Evolutionary conservation across 1,140 invertebrate genomes (phyloP).

Genomic region (Drosophila teissieri): DNA sequence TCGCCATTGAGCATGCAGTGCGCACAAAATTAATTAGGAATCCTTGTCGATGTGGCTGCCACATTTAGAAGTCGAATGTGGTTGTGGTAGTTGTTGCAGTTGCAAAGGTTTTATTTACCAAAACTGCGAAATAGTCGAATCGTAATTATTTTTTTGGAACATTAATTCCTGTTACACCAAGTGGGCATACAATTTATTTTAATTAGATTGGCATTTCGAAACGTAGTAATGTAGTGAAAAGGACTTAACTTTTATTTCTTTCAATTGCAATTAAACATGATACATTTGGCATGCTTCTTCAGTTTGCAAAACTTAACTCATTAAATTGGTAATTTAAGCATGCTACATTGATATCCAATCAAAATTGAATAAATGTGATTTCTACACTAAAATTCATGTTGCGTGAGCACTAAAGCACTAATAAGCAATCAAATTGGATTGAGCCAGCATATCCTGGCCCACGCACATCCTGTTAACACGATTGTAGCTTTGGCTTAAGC

Average conservation of each 20-base stretch:
- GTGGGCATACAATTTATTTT: not conserved
- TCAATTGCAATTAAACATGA: not conserved
- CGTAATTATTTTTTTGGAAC: too few species aligned
- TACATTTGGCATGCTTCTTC: not conserved
- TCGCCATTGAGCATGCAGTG: conserved; percentile 22
- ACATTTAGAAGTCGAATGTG: conserved; percentile 1
- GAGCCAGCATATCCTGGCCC: conserved; percentile 3
- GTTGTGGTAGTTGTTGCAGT: conserved; percentile 16
- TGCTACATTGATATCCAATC: conserved; percentile 10
- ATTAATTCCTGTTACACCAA: not conserved
- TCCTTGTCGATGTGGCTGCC: conserved; percentile 9
- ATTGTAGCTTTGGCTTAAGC: conserved; percentile 27
- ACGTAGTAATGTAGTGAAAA: not conserved
- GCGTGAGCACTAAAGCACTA: conserved; percentile 47
- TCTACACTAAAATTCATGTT: conserved; percentile 65
- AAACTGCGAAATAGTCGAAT: not conserved
- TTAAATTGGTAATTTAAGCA: not conserved
- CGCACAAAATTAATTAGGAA: conserved; percentile 38
- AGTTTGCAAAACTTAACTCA: not conserved
- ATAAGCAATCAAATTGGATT: conserved; percentile 65
- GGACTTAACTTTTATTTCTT: too few species aligned
- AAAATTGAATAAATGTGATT: conserved; percentile 10
- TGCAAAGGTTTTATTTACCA: not conserved
- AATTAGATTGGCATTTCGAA: too few species aligned
- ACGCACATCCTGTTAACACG: conserved; percentile 21